These are phyloP conservation scores for Ligdia adustata DNA, from an alignment of 2,888 invertebrate species.

Conservation along the genomic window DNA sequence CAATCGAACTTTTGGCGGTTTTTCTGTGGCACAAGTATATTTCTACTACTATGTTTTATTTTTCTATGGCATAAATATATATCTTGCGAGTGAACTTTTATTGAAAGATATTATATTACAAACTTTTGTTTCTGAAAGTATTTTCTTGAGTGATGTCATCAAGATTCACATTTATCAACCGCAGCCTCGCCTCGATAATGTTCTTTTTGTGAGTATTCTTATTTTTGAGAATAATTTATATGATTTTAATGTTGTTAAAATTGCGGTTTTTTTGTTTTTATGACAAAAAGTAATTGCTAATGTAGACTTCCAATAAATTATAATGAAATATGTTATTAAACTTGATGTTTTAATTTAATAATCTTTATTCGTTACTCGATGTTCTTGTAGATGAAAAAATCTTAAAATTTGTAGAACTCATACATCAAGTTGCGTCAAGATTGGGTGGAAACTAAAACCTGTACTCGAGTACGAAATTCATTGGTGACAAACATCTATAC, in stretches of 20 bases:
- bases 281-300: constrained; percentile 41
- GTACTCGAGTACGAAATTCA: no score
- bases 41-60: no score
- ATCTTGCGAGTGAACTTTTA: background rate
- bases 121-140: background rate
- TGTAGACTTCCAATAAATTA: background rate
- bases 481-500: no score
- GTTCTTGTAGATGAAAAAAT: no score
- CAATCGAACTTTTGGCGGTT: no score
- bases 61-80: no score
- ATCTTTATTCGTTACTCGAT: no score
- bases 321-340: background rate
- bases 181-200: constrained; percentile 57
- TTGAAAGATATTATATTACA: background rate
- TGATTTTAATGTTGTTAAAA: constrained; percentile 60
- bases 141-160: constrained; percentile 13
- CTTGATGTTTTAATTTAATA: no score
- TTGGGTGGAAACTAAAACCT: no score
- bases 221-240: constrained; percentile 62
- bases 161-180: constrained; percentile 51
- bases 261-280: constrained; percentile 54
- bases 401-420: no score
- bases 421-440: no score
- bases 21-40: background rate
- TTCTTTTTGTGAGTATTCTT: constrained; percentile 62